phyloP scores from a whole-genome alignment of 1,140 invertebrate species.

The Drosophila insularis region DNA sequence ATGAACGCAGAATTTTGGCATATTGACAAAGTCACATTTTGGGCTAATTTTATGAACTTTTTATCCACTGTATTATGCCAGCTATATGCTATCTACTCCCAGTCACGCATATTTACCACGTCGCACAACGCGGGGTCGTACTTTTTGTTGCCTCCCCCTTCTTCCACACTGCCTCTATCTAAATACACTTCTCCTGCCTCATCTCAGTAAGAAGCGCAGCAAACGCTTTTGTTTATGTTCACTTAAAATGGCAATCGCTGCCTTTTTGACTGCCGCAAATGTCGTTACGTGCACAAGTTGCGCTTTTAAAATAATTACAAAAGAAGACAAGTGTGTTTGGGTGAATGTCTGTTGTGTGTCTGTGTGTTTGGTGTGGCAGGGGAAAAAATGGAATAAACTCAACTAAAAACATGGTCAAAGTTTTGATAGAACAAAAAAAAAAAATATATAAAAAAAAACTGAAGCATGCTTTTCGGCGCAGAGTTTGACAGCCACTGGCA shows the following conservation, averaged over 20 bases:
- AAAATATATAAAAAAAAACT: conserved; percentile 47
- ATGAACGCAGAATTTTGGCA: not conserved
- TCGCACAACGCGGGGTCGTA: conserved; percentile 6
- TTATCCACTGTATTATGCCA: conserved; percentile 30
- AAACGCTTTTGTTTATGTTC: conserved; percentile 70
- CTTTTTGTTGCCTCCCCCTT: not conserved
- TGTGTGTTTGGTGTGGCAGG: not conserved
- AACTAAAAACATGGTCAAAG: conserved; percentile 51
- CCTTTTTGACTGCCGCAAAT: conserved; percentile 66
- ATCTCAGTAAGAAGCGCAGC: conserved; percentile 34
- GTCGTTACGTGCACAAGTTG: conserved; percentile 79
- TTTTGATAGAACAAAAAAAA: conserved; percentile 35
- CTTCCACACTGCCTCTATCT: not conserved
- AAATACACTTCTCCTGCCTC: not conserved
- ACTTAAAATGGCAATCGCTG: conserved; percentile 72
- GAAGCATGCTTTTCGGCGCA: conserved; percentile 66
- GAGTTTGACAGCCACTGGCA: conserved; percentile 66
- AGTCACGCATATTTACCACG: conserved; percentile 24
- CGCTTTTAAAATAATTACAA: conserved; percentile 80
- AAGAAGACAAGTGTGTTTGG: conserved; percentile 31
- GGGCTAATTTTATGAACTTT: not conserved
- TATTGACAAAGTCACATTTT: not conserved
- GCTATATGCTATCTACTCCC: conserved; percentile 32
- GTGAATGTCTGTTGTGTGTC: not conserved
- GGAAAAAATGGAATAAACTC: not conserved